phyloP scores from a whole-genome alignment of 2,113 vertebrate genomes.

The Drymodes brunneopygia region DNA sequence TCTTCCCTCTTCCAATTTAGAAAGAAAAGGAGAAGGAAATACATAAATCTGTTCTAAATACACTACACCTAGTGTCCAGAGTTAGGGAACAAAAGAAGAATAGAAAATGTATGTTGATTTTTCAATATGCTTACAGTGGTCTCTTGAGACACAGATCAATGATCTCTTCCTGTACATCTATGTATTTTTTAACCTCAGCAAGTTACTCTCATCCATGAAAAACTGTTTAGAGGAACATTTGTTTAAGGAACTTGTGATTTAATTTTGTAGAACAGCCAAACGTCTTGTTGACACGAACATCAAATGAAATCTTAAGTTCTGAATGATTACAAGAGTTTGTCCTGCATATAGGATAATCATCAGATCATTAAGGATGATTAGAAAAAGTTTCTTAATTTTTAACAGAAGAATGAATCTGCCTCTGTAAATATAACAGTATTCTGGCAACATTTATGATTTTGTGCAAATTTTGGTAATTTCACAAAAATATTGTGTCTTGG shows the following conservation, averaged over 20 bases:
- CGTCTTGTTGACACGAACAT: background rate
- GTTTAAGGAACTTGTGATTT: background rate
- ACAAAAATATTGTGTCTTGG: background rate
- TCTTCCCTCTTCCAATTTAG: background rate
- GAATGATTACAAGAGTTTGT: background rate
- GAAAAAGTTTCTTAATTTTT: background rate
- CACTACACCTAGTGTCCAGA: background rate
- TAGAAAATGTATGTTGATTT: background rate
- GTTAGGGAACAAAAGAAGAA: fast-evolving
- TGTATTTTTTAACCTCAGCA: background rate
- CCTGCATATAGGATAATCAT: background rate
- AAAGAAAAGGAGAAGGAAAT: background rate
- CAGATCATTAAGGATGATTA: background rate
- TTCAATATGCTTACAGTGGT: background rate
- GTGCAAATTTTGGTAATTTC: background rate
- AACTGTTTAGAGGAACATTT: background rate
- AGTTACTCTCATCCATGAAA: background rate
- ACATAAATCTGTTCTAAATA: background rate
- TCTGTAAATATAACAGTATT: background rate
- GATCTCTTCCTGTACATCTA: background rate
- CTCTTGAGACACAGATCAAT: background rate
- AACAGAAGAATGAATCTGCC: background rate
- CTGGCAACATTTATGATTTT: background rate
- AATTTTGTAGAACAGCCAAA: background rate
- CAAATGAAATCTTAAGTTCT: background rate